Evolutionary conservation across 1,140 invertebrate genomes (phyloP), one percentile per base, ranked within the genome.

Genomic region (Penaeus chinensis): DNA sequence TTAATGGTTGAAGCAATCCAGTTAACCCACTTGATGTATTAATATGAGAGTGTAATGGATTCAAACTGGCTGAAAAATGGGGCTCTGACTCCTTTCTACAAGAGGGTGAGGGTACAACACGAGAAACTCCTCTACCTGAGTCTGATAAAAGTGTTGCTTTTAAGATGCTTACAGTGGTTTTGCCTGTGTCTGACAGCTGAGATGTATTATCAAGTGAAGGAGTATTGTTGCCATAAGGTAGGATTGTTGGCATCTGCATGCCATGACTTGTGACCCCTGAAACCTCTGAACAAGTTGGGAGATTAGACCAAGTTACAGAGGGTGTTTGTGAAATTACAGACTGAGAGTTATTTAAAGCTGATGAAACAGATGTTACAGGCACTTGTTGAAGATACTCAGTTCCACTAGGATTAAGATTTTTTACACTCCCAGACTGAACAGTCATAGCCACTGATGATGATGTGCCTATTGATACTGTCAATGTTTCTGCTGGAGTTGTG

Each of bases 141-240:
- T 66, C 47, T 27, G 84, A 86, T 16, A 86, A 32, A 66, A 85
- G 54, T 18, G 84, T 86, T 66, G 84, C 77, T 60, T 86, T 86
- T 24, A 86, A 60, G 69, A 86, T 86, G 61, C 84, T 86, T 10
- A 18, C 54, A 71, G 84, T 1, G 5, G 5, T 71, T 27, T n/a
- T 10, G 65, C 27, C 10, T 7, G 22, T 42, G 32, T 37, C 22
- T 27, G 74, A 37, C 16, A 77, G 20, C 32, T 37, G 74, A 20
- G 20, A 77, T 37, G 19, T 77, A 47, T 77, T 7, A 47, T 19
- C 7, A 37, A 22, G 19, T 24, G 74, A 47, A 27, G 27, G 8
- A 20, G n/a, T 3, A 77, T 37, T 37, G 32, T 37, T 24, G 32
- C 32, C 32, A 54, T 13, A 54, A 54, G 54, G 11, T 54, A 54